Base-by-base conservation (phyloP, 2,113 vertebrate species). In the Phocoena sinus region DNA sequence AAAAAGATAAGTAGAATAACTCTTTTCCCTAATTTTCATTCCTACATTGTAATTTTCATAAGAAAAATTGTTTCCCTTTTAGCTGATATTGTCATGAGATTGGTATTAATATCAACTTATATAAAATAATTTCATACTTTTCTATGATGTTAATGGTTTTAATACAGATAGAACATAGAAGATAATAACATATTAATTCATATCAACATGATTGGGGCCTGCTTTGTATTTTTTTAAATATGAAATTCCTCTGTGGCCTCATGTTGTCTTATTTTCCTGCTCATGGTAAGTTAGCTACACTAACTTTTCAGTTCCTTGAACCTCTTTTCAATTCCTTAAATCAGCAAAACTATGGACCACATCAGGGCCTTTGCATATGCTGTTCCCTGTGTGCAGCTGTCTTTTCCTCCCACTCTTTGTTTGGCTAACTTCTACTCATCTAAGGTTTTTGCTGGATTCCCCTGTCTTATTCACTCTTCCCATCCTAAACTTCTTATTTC, bases 61-160 rank as follows among this genome's bases (percentile, higher is more conserved):
- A 85, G 44, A 88, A 89, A 71, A 38, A 62, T 47, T 73, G 7
- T 58, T 62, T 89, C 25, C 44, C 50, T 88, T 38, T 41, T 60
- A 74, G 44, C 36, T 11, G 25, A 80, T 79, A 58, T 38, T 82
- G 9, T 89, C 38, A 38, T 87, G 67, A 82, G 50, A 68, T 76
- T 67, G 28, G n/a, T 92, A 18, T 79, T 88, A 80, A 23, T 63
- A 85, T 53, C 17, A 53, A 15, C 21, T 89, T 62, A 70, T 76
- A 8, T 80, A 68, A 92, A 85, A 47, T 67, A 53, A 60, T 68
- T 41, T 86, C 26, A 18, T 13, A 28, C 11, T 44, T 89, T 88
- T 94, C 81, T 18, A 58, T 62, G 41, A 33, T 77, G 58, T 41
- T 82, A 84, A 70, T 81, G 47, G 41, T 31, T 86, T 94, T 92